Conservation (phyloP, 2,888 invertebrate genomes). For the Apamea monoglypha region DNA sequence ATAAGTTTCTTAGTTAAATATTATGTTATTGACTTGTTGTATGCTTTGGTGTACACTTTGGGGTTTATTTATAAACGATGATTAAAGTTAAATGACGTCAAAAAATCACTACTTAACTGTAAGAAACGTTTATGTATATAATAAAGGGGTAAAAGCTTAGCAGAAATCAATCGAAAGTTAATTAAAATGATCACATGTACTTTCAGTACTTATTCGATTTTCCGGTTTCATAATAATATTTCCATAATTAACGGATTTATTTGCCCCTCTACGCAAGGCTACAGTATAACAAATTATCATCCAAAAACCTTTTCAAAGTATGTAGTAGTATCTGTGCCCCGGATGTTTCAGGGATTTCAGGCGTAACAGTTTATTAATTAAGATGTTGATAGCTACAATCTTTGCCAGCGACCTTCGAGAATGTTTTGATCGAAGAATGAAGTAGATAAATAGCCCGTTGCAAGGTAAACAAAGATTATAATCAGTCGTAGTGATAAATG, state of each 20-base stretch:
- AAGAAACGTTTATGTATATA: background rate
- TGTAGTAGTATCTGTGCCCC: too few species aligned
- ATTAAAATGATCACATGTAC: background rate
- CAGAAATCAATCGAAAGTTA: background rate
- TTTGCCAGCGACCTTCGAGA: constrained; percentile 43
- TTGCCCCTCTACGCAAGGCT: background rate
- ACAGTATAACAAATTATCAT: constrained; percentile 1
- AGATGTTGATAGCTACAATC: constrained; percentile 56
- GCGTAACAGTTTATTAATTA: constrained; percentile 33
- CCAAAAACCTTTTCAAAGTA: background rate
- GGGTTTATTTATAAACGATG: too few species aligned
- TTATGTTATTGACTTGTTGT: background rate
- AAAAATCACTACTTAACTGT: background rate
- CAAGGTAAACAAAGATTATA: constrained; percentile 34
- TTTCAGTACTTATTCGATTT: background rate
- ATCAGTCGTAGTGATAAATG: constrained; percentile 48
- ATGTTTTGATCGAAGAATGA: constrained; percentile 41
- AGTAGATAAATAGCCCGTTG: constrained; percentile 44
- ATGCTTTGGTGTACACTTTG: background rate
- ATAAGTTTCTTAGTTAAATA: background rate
- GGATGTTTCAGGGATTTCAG: constrained; percentile 2
- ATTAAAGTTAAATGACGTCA: background rate
- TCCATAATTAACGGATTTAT: background rate
- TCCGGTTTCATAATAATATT: background rate
- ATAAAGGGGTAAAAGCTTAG: background rate